Evolutionary conservation across 1,140 invertebrate genomes (phyloP), one percentile per base, ranked within the genome.

Genomic region (Solenopsis fugax): DNA sequence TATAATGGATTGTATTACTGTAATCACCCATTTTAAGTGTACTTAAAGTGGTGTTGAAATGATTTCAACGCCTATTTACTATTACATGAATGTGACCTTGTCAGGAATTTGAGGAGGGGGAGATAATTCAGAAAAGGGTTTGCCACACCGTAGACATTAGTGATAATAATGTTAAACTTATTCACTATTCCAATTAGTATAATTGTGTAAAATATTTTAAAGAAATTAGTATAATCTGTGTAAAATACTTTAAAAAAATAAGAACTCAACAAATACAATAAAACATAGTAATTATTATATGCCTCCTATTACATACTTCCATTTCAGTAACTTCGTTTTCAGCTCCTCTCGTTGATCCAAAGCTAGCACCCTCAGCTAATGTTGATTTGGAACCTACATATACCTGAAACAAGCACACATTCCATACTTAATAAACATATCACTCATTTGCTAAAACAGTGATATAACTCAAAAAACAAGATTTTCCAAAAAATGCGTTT

Each of bases 321-420:
- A 94, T 93, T 88, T 95, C 93, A 81, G 93, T 91, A 77, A 93
- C 88, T 92, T 95, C 94, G 91, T 93, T 95, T 92, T 95, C 94
- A 86, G 89, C 87, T 85, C 92, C 87, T 91, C 92, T 94, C 56
- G 93, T 87, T 87, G 91, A 88, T 91, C 88, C 92, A 88, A 94
- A 94, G 87, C 92, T 95, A 87, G 93, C 91, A 90, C 94, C 94
- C 91, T 95, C 94, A 69, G 90, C 91, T 91, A 94, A 86, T 41
- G 94, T 93, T 60, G 94, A 94, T 89, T 94, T 95, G 56, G 94
- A 93, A 91, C 94, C 94, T 93, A 95, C 95, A 90, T 95, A 95
- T 58, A 95, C 94, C 94, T 95, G 90, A 89, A 93, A 91, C 84
- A 91, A 64, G 89, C 18, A 87, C 16, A 58, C 29, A 21, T 37